Evolutionary conservation across 2,888 invertebrate species (phyloP), one percentile per base, ranked within the genome.

Genomic region (Saturnia pavonia): DNA sequence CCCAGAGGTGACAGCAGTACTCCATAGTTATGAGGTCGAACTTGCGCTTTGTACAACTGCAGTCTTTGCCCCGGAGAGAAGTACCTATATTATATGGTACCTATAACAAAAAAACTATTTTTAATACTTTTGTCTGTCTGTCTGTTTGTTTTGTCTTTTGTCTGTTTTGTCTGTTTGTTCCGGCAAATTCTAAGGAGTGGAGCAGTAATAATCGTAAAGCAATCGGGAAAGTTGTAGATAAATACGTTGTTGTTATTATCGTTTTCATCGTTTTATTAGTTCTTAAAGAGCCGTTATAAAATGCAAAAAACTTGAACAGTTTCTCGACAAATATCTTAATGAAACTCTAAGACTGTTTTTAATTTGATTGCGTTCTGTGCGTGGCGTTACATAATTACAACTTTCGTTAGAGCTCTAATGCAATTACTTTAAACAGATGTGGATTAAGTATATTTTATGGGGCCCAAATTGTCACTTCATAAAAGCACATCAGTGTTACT

Each of bases 371-470:
- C 57, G 14, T 67, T 57, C 48, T 71, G 68, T 68, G 68, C 68
- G 63, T 71, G 68, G 51, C 68, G 48, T 63, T 63, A 57, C 63
- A 22, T 69, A 71, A 71, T 71, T 71, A 69, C 71, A 67, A 45
- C 71, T 71, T 71, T 71, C 71, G 66, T 71, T 67, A 71, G 71
- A 69, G 54, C 57, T 69, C 69, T 69, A 69, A 71, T 67, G 57
- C 71, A 71, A 71, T 71, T 71, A 71, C 60, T 68, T 34, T 42
- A 71, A 11, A 60, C 68, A 68, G 71, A 60, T n/a, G 25, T 63
- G 71, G 40, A 71, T 60, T 71, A 19, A 63, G 70, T 34, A 22
- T 14, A 12, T 43, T 34, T 27, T 63, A n/a, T 40, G 48, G 60
- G 60, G n/a, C 40, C 40, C n/a, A 65, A 40, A 65, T 27, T 60